Conservation (phyloP, 2,113 vertebrate genomes). For the Barbus barbus region DNA sequence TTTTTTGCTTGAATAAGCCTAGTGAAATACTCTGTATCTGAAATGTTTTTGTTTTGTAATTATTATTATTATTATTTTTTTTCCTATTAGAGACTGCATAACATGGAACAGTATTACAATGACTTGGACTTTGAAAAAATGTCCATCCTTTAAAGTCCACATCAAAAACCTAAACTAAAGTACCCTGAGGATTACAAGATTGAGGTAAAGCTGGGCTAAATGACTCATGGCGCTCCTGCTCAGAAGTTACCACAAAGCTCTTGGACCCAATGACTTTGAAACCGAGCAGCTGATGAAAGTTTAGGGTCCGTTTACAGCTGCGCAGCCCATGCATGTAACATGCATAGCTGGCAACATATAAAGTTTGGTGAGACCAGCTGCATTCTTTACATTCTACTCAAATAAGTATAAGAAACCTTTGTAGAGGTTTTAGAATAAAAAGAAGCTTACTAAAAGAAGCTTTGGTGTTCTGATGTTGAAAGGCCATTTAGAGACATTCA, state of each 20-base stretch:
- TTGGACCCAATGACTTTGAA: conserved; percentile 48
- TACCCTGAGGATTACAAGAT: conserved; percentile 45
- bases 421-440: conserved; percentile 57
- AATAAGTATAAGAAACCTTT: conserved; percentile 61
- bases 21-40: not conserved
- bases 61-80: too few species aligned
- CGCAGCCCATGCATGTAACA: not conserved
- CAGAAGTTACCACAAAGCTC: conserved; percentile 48
- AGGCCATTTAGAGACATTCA: conserved; percentile 55
- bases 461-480: conserved; percentile 61
- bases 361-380: conserved; percentile 47
- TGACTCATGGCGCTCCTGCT: conserved; percentile 54
- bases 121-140: conserved; percentile 53
- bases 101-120: conserved; percentile 2
- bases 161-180: conserved; percentile 36
- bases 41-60: not conserved
- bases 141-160: conserved; percentile 48
- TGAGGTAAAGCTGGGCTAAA: conserved; percentile 58
- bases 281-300: not conserved
- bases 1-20: not conserved
- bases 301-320: not conserved
- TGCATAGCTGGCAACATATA: conserved; percentile 5
- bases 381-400: conserved; percentile 63
- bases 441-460: conserved; percentile 70
- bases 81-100: not conserved